These are phyloP conservation scores for Dichetophora obliterata DNA, from an alignment of 2,888 invertebrate species.

Conservation along the genomic window DNA sequence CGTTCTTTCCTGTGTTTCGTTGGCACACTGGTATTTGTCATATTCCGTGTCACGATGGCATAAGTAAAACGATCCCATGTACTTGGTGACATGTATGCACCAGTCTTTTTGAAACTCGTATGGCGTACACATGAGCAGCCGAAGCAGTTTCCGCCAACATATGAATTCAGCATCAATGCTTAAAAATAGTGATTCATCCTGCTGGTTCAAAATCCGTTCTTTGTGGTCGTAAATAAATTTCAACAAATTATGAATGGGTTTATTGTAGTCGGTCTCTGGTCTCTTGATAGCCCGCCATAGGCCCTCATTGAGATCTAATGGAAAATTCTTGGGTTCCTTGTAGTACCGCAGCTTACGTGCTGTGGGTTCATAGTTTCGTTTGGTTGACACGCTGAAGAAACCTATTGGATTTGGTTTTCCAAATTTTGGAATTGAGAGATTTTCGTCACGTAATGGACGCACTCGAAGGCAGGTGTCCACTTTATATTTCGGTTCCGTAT, in stretches of 20 bases:
- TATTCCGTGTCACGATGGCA: conserved; percentile 77
- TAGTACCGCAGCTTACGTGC: conserved; percentile 72
- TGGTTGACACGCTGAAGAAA: conserved; percentile 72
- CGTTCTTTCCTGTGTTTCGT: conserved; percentile 72
- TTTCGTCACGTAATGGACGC: conserved; percentile 42
- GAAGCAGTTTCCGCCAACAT: conserved; percentile 79
- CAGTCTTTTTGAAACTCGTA: conserved; percentile 78
- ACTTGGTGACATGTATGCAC: conserved; percentile 78
- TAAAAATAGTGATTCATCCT: conserved; percentile 31
- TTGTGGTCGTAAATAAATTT: conserved; percentile 54
- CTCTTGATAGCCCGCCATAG: conserved; percentile 50
- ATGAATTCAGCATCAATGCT: conserved; percentile 72
- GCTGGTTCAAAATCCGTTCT: conserved; percentile 40
- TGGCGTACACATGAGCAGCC: conserved; percentile 77
- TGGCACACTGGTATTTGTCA: conserved; percentile 67
- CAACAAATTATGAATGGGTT: conserved; percentile 53
- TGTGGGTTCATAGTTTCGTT: conserved; percentile 62
- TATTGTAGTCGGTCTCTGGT: conserved; percentile 57
- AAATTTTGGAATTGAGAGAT: conserved; percentile 69
- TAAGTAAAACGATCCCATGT: conserved; percentile 78
- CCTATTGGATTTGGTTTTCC: conserved; percentile 72
- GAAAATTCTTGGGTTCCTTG: conserved; percentile 58
- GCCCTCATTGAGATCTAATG: conserved; percentile 56
- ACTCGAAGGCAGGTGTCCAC: conserved; percentile 37
- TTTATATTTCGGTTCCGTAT: neutral